Conservation (phyloP, 2,113 vertebrate species). For the Clarias gariepinus region DNA sequence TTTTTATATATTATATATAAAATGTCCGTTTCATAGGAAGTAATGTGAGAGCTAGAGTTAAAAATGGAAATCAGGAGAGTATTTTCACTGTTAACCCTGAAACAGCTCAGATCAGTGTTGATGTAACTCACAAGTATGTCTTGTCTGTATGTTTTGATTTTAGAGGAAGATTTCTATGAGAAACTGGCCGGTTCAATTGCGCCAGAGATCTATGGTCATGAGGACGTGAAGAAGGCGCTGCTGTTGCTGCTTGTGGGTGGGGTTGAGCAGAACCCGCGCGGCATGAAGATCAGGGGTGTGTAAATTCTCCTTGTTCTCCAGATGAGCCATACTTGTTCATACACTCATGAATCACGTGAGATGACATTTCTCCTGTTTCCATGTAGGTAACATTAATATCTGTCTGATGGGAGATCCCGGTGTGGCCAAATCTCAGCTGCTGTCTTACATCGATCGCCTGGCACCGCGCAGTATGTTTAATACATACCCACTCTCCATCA, state of each 20-base stretch:
- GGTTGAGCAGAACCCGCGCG: constrained; percentile 83
- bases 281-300: constrained; percentile 92
- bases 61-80: background rate
- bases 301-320: no score
- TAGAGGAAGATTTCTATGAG: constrained; percentile 92
- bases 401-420: constrained; percentile 96
- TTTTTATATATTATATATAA: background rate
- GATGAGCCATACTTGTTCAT: no score
- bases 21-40: background rate
- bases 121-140: background rate
- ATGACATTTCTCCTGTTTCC: background rate
- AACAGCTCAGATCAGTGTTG: background rate
- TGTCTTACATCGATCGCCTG: constrained; percentile 89
- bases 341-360: background rate
- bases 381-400: constrained; percentile 87
- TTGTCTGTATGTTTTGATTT: background rate
- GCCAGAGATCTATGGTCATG: constrained; percentile 91
- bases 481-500: no score
- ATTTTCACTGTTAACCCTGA: background rate
- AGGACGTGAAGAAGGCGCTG: constrained; percentile 93
- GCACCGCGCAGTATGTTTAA: constrained; percentile 85
- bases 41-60: background rate
- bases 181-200: constrained; percentile 88
- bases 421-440: constrained; percentile 91
- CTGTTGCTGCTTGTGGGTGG: constrained; percentile 89